These are phyloP conservation scores for Actenoides hombroni DNA, from an alignment of 2,113 vertebrate genomes.

Conservation along the genomic window DNA sequence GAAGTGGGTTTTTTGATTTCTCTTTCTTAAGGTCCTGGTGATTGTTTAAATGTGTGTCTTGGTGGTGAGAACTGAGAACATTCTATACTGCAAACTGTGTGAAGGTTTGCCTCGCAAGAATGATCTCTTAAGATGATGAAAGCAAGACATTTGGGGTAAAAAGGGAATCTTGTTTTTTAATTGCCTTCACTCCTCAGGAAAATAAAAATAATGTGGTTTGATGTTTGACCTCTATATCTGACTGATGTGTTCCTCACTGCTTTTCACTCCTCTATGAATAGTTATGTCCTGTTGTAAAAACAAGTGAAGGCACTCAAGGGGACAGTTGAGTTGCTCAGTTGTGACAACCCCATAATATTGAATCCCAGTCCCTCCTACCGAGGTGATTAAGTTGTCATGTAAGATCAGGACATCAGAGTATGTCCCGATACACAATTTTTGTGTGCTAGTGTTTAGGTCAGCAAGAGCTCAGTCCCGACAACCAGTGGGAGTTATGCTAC, in stretches of 20 bases:
- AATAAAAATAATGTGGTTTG: not conserved
- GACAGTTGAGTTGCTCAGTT: not conserved
- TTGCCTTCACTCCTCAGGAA: slow-evolving; percentile 29
- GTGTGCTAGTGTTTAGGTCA: not conserved
- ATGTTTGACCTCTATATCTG: not conserved
- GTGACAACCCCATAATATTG: not conserved
- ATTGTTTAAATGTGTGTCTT: not conserved
- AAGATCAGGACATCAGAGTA: not conserved
- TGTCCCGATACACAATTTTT: not conserved
- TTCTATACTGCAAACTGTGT: not conserved
- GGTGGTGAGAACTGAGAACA: not conserved
- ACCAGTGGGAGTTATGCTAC: not conserved
- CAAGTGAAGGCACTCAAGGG: not conserved
- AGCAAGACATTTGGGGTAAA: not conserved
- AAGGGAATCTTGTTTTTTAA: not conserved
- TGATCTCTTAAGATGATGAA: not conserved
- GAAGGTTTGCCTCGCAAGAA: not conserved
- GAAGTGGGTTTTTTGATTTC: not conserved
- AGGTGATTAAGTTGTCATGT: not conserved
- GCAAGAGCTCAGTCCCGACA: not conserved
- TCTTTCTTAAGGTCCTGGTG: not conserved
- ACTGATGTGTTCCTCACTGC: not conserved
- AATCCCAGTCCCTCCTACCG: not conserved
- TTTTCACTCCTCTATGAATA: not conserved
- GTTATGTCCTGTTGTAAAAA: not conserved